A percentile compares a stretch with the other conserved stretches of the same genome.
These are phyloP conservation scores for Lithodes maja DNA, from an alignment of 2,888 invertebrate species.

Conservation along the genomic window DNA sequence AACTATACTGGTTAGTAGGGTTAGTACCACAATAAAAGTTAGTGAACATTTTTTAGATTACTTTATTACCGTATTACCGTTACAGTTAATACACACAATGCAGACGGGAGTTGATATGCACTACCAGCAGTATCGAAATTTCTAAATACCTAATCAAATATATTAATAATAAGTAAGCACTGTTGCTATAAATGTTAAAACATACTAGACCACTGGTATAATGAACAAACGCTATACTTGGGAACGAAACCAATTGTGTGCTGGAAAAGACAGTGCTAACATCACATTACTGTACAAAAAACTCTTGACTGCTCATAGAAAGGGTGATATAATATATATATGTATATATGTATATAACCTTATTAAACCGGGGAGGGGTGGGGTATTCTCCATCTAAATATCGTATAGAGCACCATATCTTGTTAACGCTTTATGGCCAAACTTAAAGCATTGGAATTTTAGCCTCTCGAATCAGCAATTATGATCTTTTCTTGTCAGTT, in stretches of 20 bases:
- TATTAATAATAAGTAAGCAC: conserved; percentile 62
- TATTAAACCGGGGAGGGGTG: conserved; percentile 38
- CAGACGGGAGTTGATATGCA: conserved; percentile 61
- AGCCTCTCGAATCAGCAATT: not conserved
- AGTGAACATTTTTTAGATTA: no score
- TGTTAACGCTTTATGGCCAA: not conserved
- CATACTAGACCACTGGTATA: conserved; percentile 63
- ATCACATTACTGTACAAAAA: conserved; percentile 63
- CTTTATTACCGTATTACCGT: not conserved
- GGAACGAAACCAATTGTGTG: conserved; percentile 52
- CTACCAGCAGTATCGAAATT: conserved; percentile 65
- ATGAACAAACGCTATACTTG: conserved; percentile 42
- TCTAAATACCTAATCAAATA: conserved; percentile 58
- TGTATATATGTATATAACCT: conserved; percentile 28
- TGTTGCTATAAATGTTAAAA: conserved; percentile 63
- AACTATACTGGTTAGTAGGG: no score
- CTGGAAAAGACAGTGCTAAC: conserved; percentile 55
- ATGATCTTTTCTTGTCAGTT: no score
- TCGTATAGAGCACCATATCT: conserved; percentile 58
- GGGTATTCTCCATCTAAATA: conserved; percentile 61
- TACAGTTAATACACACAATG: conserved; percentile 65
- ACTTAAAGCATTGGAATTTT: not conserved
- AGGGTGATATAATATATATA: conserved; percentile 52
- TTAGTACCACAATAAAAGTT: no score
- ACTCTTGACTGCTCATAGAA: conserved; percentile 57